Base-by-base conservation (phyloP, 2,888 invertebrate genomes). In the Horisme vitalbata region DNA sequence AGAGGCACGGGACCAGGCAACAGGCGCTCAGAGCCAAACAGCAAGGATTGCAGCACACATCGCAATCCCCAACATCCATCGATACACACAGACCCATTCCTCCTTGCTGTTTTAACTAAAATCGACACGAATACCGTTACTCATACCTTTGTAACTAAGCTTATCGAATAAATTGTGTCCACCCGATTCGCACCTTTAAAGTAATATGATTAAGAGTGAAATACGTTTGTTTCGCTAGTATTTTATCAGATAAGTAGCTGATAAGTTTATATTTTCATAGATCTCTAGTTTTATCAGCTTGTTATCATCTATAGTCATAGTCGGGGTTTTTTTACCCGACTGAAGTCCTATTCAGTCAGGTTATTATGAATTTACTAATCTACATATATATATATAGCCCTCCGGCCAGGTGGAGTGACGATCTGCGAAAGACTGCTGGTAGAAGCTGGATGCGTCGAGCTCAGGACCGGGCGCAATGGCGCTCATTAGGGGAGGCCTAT, bases 51-150 rank as follows among this genome's bases (percentile, higher is more conserved):
- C 75, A 76, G 66, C 86, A 85, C 39, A 75, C 48, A 39, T 83
- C 84, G 61, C 83, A 83, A 26, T 88, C 88, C 11, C 83, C 88
- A 55, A 80, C 81, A 52, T 88, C 88, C 28, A 87, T 61, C 15
- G 88, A 89, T 14, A 88, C 58, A 57, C 88, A 89, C 60, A 89
- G 57, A 52, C 88, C 88, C 88, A 88, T 88, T 61, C 63, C 76
- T 59, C 49, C 56, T 44, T 59, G 59, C 59, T 58, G 62, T 57
- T 66, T 68, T 61, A 67, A 77, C 79, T 83, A 79, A 68, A 83
- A 81, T 55, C 55, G 65, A 71, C 55, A 67, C 51, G 66, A 65
- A 57, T 47, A 44, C 43, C 53, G 46, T 63, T 59, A 56, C 55
- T 49, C 35, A 43, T 46, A 30, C 38, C 46, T 38, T 38, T 47